These are phyloP conservation scores for Urophycis tenuis DNA, from an alignment of 2,797 vertebrate species.

Conservation along the genomic window DNA sequence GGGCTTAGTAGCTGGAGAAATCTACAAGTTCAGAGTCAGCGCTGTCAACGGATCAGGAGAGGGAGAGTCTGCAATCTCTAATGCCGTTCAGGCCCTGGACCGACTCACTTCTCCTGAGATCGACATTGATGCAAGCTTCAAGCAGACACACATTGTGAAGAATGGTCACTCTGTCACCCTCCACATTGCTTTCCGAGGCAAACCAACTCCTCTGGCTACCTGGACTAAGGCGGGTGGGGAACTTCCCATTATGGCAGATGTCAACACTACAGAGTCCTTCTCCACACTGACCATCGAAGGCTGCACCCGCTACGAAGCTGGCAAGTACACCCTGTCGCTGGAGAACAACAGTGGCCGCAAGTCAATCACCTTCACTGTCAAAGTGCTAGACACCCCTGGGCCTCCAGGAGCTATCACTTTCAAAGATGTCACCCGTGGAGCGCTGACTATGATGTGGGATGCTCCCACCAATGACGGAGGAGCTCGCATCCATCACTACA, in stretches of 20 bases:
- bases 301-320: slow-evolving; percentile 92
- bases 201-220: slow-evolving; percentile 85
- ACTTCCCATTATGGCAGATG: slow-evolving; percentile 83
- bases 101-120: slow-evolving; percentile 93
- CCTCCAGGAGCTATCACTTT: slow-evolving; percentile 89
- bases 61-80: slow-evolving; percentile 83
- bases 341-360: slow-evolving; percentile 96
- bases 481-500: slow-evolving; percentile 87
- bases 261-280: slow-evolving; percentile 86
- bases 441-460: slow-evolving; percentile 95
- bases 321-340: slow-evolving; percentile 91
- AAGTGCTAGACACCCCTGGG: slow-evolving; percentile 93
- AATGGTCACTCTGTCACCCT: slow-evolving; percentile 87
- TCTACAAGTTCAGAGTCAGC: slow-evolving; percentile 95
- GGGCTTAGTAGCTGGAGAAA: slow-evolving; percentile 84
- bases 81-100: slow-evolving; percentile 83
- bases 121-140: slow-evolving; percentile 90
- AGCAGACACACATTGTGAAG: slow-evolving; percentile 93
- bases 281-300: slow-evolving; percentile 91
- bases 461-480: slow-evolving; percentile 90
- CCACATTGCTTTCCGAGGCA: slow-evolving; percentile 84
- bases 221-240: slow-evolving; percentile 89
- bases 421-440: slow-evolving; percentile 90
- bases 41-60: slow-evolving; percentile 89
- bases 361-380: slow-evolving; percentile 92